These are phyloP conservation scores for Halotydeus destructor DNA, from an alignment of 1,140 invertebrate genomes.

Conservation along the genomic window DNA sequence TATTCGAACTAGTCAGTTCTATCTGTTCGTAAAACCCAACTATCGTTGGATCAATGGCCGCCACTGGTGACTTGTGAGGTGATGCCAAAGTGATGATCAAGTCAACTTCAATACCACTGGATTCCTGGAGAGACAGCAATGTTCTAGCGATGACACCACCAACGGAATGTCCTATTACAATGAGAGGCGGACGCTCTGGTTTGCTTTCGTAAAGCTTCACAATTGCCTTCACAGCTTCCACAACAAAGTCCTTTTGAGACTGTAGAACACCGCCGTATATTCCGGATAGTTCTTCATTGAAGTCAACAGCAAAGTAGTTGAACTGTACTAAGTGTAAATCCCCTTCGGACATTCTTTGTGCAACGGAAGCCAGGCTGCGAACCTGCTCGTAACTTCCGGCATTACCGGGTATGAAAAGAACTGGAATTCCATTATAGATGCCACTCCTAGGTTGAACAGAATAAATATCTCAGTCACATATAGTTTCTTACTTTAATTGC, in stretches of 20 bases:
- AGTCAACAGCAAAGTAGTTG: constrained; percentile 65
- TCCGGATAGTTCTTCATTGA: constrained; percentile 56
- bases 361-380: constrained; percentile 67
- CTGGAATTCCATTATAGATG: constrained; percentile 61
- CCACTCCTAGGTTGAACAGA: constrained; percentile 22
- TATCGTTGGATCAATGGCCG: not conserved
- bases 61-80: constrained; percentile 9
- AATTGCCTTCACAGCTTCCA: constrained; percentile 7
- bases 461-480: constrained; percentile 2
- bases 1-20: not conserved
- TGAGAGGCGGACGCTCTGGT: constrained; percentile 2
- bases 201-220: constrained; percentile 3
- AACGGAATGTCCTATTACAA: constrained; percentile 13
- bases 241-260: constrained; percentile 36
- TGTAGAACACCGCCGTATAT: constrained; percentile 51
- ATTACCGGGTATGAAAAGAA: constrained; percentile 79
- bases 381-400: constrained; percentile 75
- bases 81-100: constrained; percentile 10
- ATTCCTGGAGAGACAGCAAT: not conserved
- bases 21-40: constrained; percentile 8
- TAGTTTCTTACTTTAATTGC: constrained; percentile 31
- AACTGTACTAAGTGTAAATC: constrained; percentile 42
- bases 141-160: constrained; percentile 3
- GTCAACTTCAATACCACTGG: constrained; percentile 1
- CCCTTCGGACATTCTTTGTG: constrained; percentile 46